Percentiles rank a stretch among this genome's conserved stretches.
Conservation (phyloP, 2,888 invertebrate genomes). For the Leptothorax acervorum region DNA sequence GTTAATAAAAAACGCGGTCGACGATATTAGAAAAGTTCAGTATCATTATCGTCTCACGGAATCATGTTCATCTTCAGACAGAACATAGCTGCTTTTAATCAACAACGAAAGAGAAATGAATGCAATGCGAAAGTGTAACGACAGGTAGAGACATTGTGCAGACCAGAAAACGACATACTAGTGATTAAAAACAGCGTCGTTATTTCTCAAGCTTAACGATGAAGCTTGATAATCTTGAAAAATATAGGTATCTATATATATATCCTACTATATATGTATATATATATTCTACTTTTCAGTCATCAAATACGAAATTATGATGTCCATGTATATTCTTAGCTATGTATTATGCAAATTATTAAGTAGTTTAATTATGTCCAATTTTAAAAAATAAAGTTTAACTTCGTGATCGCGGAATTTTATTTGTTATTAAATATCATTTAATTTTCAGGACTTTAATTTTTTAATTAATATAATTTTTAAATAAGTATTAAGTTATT, state of each 20-base stretch:
- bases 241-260: neutral
- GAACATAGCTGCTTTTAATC: slow-evolving; percentile 25
- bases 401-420: too few species aligned
- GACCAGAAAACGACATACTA: slow-evolving; percentile 2
- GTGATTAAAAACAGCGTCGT: slow-evolving; percentile 41
- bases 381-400: too few species aligned
- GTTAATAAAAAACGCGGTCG: neutral
- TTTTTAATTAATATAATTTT: too few species aligned
- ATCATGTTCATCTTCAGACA: slow-evolving; percentile 1
- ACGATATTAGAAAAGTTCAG: neutral
- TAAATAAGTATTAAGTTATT: too few species aligned
- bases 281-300: too few species aligned
- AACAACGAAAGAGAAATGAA: slow-evolving; percentile 10
- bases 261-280: too few species aligned
- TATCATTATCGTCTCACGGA: neutral
- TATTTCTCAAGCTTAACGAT: neutral
- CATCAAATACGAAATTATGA: too few species aligned
- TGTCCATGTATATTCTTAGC: too few species aligned
- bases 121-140: slow-evolving; percentile 4
- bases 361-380: too few species aligned
- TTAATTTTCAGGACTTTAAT: too few species aligned
- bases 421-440: too few species aligned
- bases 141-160: neutral
- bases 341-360: too few species aligned
- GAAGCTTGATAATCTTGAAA: neutral